Evolutionary conservation across 2,797 vertebrate genomes (phyloP), one percentile per base, ranked within the genome.

Genomic region (Brachymystax lenok): DNA sequence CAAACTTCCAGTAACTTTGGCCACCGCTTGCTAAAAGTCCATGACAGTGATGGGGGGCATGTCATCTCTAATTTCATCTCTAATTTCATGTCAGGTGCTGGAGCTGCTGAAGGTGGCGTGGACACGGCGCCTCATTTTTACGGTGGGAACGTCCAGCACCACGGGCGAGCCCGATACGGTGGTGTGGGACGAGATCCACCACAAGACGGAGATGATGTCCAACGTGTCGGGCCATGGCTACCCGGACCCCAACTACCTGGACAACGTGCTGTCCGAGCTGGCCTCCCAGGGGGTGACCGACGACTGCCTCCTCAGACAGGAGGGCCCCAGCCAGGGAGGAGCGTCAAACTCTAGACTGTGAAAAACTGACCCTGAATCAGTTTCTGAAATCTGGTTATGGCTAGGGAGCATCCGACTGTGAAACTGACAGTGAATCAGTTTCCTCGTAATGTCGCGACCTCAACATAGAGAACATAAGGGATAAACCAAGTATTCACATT

Each of bases 171-270:
- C 94, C 0, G 97, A 99, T 92, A 99, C 98, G 0, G 98, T 99
- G 82, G 97, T 99, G 78, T 99, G 98, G 98, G 99, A 99, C 0
- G 97, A 98, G 91, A 98, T 99, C 90, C 98, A 99, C 94, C 98
- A 99, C 95, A 99, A 99, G 92, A 99, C 98, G 0, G 97, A 99
- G 94, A 98, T 98, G 97, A 95, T 96, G 95, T 97, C 96, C 74
- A 99, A 99, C 67, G 75, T 96, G 77, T 97, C 97, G 0, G 98
- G 98, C 79, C 98, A 99, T 0, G 98, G 98, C 81, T 99, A 96
- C 90, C 98, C 98, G 0, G 98, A 99, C 92, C 97, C 98, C 83
- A 98, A 98, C 95, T 99, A 99, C 82, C 88, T 99, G 93, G 97
- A 99, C 94, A 99, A 99, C 16, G 98, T 99, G 80, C 93, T 98